phyloP scores from a whole-genome alignment of 2,113 vertebrate genomes.

The Seriola aureovittata region DNA sequence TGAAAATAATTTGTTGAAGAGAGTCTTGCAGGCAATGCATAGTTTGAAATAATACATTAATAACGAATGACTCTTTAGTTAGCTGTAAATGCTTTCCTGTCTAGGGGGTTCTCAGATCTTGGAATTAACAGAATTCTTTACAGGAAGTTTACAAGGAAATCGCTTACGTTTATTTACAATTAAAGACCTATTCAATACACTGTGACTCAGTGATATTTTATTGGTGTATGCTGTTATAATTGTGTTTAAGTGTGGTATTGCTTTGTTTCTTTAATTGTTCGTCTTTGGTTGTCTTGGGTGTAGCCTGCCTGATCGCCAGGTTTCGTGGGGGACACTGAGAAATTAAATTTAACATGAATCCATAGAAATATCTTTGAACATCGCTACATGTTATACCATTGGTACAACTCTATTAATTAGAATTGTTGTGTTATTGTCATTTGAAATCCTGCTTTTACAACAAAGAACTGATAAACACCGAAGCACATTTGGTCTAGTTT shows the following conservation, averaged over 20 bases:
- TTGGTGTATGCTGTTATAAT: background rate
- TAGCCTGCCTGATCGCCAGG: background rate
- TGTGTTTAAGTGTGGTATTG: background rate
- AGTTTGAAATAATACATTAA: background rate
- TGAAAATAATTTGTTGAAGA: background rate
- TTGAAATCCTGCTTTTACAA: background rate
- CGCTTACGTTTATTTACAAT: too few species aligned
- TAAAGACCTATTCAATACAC: too few species aligned
- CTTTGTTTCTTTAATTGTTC: background rate
- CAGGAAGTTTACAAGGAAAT: too few species aligned
- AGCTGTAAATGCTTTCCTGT: background rate
- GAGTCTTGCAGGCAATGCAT: background rate
- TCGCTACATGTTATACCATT: background rate
- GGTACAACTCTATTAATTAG: background rate
- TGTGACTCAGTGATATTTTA: background rate
- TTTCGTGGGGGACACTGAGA: background rate
- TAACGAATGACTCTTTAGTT: background rate
- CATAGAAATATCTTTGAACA: background rate
- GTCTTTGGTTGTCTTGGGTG: background rate
- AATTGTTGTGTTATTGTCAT: background rate
- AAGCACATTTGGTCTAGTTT: background rate
- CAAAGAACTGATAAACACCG: background rate
- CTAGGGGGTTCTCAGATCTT: background rate
- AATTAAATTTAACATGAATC: background rate
- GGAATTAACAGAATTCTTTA: background rate